phyloP scores from a whole-genome alignment of 2,113 vertebrate genomes.

The Thalassarche chlororhynchos region DNA sequence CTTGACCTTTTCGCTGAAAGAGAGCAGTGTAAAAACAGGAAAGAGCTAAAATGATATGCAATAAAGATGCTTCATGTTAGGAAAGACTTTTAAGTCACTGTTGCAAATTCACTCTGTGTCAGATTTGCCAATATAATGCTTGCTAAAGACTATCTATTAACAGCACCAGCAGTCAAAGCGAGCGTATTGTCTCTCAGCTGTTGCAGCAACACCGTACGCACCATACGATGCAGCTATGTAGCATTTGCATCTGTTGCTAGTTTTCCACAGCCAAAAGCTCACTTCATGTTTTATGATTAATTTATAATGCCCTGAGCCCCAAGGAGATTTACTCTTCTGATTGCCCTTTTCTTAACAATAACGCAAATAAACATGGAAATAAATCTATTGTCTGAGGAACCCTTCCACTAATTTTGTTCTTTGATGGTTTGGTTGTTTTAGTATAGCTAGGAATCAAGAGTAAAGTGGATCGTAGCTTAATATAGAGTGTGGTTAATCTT shows the following conservation, averaged over 20 bases:
- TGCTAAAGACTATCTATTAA: not conserved
- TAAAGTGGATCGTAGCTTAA: conserved; percentile 48
- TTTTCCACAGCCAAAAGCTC: conserved; percentile 19
- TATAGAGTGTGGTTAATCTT: conserved; percentile 40
- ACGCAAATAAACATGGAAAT: conserved; percentile 40
- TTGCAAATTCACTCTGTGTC: not conserved
- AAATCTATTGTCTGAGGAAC: conserved; percentile 3
- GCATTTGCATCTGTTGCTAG: not conserved
- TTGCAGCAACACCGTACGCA: not conserved
- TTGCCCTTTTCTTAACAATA: conserved; percentile 30
- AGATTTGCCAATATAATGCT: not conserved
- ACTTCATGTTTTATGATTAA: not conserved
- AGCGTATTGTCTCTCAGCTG: not conserved
- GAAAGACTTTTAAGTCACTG: conserved; percentile 50
- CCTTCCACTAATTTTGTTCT: conserved; percentile 30
- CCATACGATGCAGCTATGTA: not conserved
- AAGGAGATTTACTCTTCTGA: conserved; percentile 24
- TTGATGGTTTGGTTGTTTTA: conserved; percentile 51
- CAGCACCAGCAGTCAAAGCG: not conserved
- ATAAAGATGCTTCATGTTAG: conserved; percentile 35
- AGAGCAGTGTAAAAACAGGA: conserved; percentile 48
- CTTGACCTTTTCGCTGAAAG: conserved; percentile 56
- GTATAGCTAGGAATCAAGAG: conserved; percentile 32
- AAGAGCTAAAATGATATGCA: conserved; percentile 30
- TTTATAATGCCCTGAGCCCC: not conserved